Conservation (phyloP, 2,113 vertebrate genomes). For the Semicossyphus pulcher region DNA sequence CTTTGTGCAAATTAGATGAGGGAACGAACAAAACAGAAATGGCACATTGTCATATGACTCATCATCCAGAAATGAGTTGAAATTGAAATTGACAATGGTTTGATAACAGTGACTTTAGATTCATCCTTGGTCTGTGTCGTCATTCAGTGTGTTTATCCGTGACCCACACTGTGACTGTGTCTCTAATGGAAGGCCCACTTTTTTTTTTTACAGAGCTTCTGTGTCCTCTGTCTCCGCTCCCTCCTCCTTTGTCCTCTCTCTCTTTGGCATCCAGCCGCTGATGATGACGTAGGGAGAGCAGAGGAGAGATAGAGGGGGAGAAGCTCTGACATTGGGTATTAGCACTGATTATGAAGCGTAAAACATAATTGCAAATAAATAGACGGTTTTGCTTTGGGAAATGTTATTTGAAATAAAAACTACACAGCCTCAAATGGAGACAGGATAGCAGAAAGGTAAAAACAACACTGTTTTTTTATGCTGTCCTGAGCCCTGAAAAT, state of each 20-base stretch:
- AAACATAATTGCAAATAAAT: constrained; percentile 4
- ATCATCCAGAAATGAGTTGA: constrained; percentile 16
- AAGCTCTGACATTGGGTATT: constrained; percentile 23
- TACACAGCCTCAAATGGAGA: not conserved
- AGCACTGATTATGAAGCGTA: constrained; percentile 8
- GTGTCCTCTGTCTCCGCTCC: constrained; percentile 47
- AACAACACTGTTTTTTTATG: constrained; percentile 9
- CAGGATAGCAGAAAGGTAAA: not conserved
- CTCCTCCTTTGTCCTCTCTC: constrained; percentile 42
- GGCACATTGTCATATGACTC: constrained; percentile 17
- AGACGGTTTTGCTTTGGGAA: not conserved
- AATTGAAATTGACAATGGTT: constrained; percentile 31
- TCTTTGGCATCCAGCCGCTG: constrained; percentile 61
- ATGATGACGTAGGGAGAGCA: constrained; percentile 68
- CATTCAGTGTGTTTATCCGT: constrained; percentile 22
- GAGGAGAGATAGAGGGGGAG: constrained; percentile 18
- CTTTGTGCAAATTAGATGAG: constrained; percentile 27
- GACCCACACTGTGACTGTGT: not conserved
- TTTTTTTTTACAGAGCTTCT: constrained; percentile 41
- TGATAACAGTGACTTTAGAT: constrained; percentile 27
- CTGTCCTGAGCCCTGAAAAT: not conserved
- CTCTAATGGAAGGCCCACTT: constrained; percentile 39
- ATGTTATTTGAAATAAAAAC: not conserved
- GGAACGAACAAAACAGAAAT: constrained; percentile 18
- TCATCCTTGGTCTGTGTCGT: constrained; percentile 33